Evolutionary conservation across 2,888 invertebrate genomes (phyloP).

Genomic region (Machimus rusticus): DNA sequence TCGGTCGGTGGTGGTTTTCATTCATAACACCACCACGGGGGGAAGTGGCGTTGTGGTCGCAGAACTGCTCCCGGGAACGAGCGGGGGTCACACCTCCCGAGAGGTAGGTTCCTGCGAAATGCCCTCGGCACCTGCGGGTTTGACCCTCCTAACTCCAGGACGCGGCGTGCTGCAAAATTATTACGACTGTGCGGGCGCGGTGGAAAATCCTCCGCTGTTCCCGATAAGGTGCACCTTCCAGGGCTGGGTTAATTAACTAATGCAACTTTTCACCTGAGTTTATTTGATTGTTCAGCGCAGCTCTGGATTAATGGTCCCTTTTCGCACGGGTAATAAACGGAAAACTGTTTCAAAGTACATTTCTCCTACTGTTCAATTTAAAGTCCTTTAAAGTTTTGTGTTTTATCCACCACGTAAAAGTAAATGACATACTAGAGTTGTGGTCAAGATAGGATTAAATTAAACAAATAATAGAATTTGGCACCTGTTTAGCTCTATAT

Average conservation of each 20-base stretch:
- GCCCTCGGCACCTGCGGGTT: not conserved
- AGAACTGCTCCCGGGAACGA: not conserved
- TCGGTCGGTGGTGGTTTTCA: not conserved
- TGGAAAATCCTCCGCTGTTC: not conserved
- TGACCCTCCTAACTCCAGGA: not conserved
- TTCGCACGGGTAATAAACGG: not conserved
- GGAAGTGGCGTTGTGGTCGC: not conserved
- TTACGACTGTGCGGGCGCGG: not conserved
- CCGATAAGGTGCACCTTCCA: slow-evolving; percentile 7
- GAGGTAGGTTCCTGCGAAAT: not conserved
- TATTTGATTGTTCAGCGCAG: not conserved
- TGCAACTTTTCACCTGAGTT: slow-evolving; percentile 18
- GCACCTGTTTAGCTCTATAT: too few species aligned
- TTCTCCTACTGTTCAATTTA: not conserved
- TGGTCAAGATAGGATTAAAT: too few species aligned
- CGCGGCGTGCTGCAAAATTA: not conserved
- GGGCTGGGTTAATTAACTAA: slow-evolving; percentile 30
- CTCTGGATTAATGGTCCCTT: not conserved
- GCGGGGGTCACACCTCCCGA: not conserved
- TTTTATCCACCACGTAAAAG: not conserved
- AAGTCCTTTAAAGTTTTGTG: not conserved
- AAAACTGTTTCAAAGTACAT: not conserved
- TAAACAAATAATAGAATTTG: too few species aligned
- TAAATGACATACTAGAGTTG: not conserved
- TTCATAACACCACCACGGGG: not conserved